Conservation (phyloP, 2,888 invertebrate species). For the Lycaena phlaeas region DNA sequence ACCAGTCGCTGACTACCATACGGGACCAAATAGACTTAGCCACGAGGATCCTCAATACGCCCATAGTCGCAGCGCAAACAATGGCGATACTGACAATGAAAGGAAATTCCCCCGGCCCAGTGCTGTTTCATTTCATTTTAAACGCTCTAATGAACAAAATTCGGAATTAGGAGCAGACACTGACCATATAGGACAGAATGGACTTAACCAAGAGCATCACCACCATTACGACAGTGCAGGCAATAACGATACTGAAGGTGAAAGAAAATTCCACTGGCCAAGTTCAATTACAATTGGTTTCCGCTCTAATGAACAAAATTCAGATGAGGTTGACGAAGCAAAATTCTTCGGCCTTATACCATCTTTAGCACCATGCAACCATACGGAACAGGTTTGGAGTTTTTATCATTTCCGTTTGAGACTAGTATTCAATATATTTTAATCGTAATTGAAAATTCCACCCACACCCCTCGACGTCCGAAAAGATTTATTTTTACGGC, state of each 20-base stretch:
- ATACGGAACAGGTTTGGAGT: constrained; percentile 6
- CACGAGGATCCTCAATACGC: background rate
- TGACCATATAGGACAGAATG: background rate
- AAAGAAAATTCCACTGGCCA: constrained; percentile 1
- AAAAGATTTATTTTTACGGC: too few relatives aligned
- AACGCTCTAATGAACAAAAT: background rate
- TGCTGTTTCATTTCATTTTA: background rate
- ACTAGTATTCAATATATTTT: too few relatives aligned
- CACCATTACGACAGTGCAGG: background rate
- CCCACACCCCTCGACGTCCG: too few relatives aligned
- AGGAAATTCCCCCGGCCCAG: background rate
- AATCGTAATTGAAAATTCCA: too few relatives aligned
- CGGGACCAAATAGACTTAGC: background rate
- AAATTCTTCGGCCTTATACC: background rate
- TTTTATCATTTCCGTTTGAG: too few relatives aligned
- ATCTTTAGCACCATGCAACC: constrained; percentile 1
- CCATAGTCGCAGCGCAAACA: background rate
- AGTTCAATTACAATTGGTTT: background rate
- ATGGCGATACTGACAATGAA: background rate
- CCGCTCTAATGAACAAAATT: background rate
- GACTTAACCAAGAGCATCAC: background rate
- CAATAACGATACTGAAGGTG: background rate
- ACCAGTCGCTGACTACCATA: background rate
- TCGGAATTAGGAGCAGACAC: background rate
- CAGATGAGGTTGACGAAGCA: too few relatives aligned